Base-by-base conservation (phyloP, 2,113 vertebrate genomes). In the Brachionichthys hirsutus region DNA sequence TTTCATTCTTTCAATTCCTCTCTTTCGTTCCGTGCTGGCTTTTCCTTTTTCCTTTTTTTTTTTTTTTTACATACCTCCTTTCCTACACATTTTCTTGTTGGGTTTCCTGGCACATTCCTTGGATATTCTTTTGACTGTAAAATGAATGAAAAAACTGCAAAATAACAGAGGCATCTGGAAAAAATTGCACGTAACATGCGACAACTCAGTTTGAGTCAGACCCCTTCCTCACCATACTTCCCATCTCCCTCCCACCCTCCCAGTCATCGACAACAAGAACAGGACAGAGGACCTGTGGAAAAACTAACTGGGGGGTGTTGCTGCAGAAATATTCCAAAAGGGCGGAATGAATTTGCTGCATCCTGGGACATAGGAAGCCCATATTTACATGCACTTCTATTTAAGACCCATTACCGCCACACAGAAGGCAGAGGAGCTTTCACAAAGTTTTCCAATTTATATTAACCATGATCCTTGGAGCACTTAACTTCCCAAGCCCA, bases 71-170 rank as follows among this genome's bases (percentile, higher is more conserved):
- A 95, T 99, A 98, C 97, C 97, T 98, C 95, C 97, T 99, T 98
- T 98, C 92, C 95, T 99, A 99, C 97, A 99, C 91, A 99, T 98
- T 99, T 98, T 99, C 95, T 98, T 99, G 96, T 98, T 98, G 95
- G 97, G 96, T 94, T 98, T 98, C 97, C 96, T 93, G 94, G 96
- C 93, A 94, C 97, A 98, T 97, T 98, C 97, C 97, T 98, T 98
- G 95, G 97, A 98, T 98, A 98, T 98, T 95, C 97, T 95, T 94
- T 98, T 98, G 95, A 98, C 97, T 98, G 97, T 95, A 96, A 98
- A 98, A 97, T 98, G 95, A 98, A 98, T 96, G 94, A 92, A 94
- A 85, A 98, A 93, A 98, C 97, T 98, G 94, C 95, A 98, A 96
- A 98, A 98, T 98, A 98, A 99, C 95, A 98, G 93, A 90, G 97